Conservation (phyloP, 1,140 invertebrate genomes). For the Branchinecta lindahli region DNA sequence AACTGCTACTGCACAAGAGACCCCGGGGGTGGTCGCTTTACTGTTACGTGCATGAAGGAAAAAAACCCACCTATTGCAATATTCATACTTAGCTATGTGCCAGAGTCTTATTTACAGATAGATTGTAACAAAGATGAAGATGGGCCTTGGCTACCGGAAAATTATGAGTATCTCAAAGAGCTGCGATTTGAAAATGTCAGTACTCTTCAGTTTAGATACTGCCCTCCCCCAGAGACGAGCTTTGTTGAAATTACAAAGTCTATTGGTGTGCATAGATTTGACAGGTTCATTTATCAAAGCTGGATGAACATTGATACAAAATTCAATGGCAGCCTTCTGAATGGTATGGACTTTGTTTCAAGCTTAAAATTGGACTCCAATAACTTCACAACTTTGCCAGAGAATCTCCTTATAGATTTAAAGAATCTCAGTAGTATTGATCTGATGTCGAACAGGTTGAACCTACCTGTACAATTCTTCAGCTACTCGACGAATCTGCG, state of each 20-base stretch:
- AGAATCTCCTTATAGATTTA: not conserved
- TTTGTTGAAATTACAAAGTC: not conserved
- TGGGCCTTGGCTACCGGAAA: not conserved
- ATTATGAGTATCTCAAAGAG: not conserved
- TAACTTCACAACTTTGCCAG: not conserved
- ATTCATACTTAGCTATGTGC: not conserved
- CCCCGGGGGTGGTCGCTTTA: not conserved
- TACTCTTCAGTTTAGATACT: not conserved
- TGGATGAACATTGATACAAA: not conserved
- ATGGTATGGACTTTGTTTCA: not conserved
- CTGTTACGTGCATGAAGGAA: not conserved
- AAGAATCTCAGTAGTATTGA: not conserved
- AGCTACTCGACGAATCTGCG: not conserved
- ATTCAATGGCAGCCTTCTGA: not conserved
- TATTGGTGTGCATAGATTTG: not conserved
- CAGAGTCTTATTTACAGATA: not conserved
- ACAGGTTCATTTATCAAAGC: not conserved
- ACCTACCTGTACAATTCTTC: not conserved
- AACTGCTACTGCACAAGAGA: not conserved
- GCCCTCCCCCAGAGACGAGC: not conserved
- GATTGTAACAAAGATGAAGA: constrained; percentile 4
- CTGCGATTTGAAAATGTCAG: not conserved
- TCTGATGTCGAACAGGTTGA: not conserved
- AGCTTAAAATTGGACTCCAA: not conserved
- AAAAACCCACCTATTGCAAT: not conserved